phyloP scores from a whole-genome alignment of 23 tunicate genomes.

The Ciona savignyi region DNA sequence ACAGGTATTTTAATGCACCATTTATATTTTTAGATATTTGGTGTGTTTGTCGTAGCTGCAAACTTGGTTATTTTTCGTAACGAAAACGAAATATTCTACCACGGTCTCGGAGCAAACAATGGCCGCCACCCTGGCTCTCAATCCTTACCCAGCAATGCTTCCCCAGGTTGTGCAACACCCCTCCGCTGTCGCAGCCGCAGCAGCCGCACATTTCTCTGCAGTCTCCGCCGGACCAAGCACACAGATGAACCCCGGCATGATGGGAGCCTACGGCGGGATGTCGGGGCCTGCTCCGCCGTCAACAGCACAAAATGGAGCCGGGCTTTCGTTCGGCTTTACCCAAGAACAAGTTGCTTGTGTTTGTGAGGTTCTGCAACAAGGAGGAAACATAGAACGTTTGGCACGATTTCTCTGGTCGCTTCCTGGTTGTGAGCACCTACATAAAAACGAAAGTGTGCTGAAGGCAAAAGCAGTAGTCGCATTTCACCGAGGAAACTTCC shows the following conservation, averaged over 20 bases:
- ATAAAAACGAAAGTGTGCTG: conserved; percentile 92
- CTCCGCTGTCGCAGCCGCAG: conserved; percentile 69
- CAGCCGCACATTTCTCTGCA: conserved; percentile 73
- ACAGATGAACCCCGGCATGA: conserved; percentile 60
- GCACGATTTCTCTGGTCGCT: conserved; percentile 86
- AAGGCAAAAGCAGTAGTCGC: conserved; percentile 95
- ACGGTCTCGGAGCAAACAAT: conserved; percentile 26
- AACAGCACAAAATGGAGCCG: conserved; percentile 27
- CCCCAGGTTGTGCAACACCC: conserved; percentile 91
- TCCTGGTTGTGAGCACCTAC: conserved; percentile 88
- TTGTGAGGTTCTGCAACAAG: conserved; percentile 87
- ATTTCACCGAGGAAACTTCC: conserved; percentile 92
- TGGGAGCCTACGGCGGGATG: conserved; percentile 76
- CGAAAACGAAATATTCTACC: conserved; percentile 8
- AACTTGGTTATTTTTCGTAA: not conserved
- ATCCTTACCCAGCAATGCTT: conserved; percentile 73
- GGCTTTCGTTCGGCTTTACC: conserved; percentile 87
- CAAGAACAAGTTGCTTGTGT: conserved; percentile 94
- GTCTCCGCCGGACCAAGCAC: conserved; percentile 66
- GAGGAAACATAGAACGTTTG: conserved; percentile 82
- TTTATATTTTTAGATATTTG: no score
- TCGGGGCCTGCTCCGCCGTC: conserved; percentile 68
- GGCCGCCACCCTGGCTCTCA: conserved; percentile 89
- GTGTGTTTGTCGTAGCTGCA: no score
- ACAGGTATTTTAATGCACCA: no score